Conservation (phyloP, 53 echinoderm and acorn worm species). For the Echinarachnius parma region DNA sequence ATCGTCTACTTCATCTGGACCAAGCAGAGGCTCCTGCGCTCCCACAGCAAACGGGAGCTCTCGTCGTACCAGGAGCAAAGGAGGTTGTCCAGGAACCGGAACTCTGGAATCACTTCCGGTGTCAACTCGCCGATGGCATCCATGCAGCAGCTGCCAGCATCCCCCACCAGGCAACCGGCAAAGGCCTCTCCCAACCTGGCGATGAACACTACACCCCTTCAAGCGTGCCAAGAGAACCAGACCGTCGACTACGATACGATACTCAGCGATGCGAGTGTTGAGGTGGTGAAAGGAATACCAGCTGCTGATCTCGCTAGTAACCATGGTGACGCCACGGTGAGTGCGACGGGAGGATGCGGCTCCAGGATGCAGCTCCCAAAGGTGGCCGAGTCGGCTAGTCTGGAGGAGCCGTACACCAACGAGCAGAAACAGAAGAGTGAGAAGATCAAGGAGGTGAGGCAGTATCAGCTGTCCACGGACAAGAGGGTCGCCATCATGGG, state of each 20-base stretch:
- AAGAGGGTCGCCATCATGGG: constrained; percentile 41
- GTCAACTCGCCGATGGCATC: constrained; percentile 3
- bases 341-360: too few species aligned
- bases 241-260: too few species aligned
- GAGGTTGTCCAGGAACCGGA: background rate
- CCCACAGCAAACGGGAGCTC: constrained; percentile 13
- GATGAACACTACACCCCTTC: too few species aligned
- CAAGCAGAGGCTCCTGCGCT: constrained; percentile 23
- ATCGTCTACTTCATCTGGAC: constrained; percentile 37
- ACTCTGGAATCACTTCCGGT: background rate
- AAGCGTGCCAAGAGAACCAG: too few species aligned
- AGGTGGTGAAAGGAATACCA: too few species aligned
- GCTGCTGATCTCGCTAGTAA: too few species aligned
- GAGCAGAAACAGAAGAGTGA: background rate
- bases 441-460: constrained; percentile 2
- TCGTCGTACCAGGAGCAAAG: background rate
- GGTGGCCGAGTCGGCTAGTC: background rate
- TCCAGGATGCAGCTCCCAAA: background rate
- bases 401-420: background rate
- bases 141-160: background rate
- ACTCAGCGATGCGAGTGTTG: too few species aligned
- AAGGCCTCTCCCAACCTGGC: too few species aligned
- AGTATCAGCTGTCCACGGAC: constrained; percentile 20
- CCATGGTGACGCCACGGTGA: too few species aligned
- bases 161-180: background rate